A percentile compares a stretch with the other conserved stretches of the same genome.
phyloP scores from a whole-genome alignment of 2,797 vertebrate genomes.

The Lophius americanus region DNA sequence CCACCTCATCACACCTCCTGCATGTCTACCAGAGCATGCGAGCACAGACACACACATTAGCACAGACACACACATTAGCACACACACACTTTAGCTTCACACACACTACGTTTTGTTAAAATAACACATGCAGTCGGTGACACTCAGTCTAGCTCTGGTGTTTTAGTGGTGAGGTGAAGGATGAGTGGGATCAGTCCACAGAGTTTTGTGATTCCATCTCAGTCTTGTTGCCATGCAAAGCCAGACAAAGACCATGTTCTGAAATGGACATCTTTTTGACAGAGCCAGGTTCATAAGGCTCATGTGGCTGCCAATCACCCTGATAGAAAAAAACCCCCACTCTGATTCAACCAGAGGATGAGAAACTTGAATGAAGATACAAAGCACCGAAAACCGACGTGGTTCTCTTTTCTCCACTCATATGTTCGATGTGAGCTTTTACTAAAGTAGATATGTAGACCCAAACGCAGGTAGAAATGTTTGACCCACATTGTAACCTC shows the following conservation, averaged over 20 bases:
- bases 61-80: slow-evolving; percentile 6
- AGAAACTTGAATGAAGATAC: slow-evolving; percentile 53
- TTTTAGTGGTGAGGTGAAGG: slow-evolving; percentile 44
- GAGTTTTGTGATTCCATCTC: slow-evolving; percentile 43
- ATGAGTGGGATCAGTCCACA: slow-evolving; percentile 38
- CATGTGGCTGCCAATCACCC: slow-evolving; percentile 64
- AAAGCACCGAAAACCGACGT: slow-evolving; percentile 10
- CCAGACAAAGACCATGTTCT: slow-evolving; percentile 56
- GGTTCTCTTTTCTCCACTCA: slow-evolving; percentile 20
- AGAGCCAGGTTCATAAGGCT: slow-evolving; percentile 51
- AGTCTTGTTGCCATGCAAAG: slow-evolving; percentile 60
- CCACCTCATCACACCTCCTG: slow-evolving; percentile 38
- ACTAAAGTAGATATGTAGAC: slow-evolving; percentile 2
- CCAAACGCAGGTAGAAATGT: background rate
- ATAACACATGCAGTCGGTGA: slow-evolving; percentile 26
- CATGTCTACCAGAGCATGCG: slow-evolving; percentile 26
- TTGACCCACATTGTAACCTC: no score
- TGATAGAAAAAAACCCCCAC: slow-evolving; percentile 53
- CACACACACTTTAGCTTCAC: slow-evolving; percentile 24
- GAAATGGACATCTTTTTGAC: slow-evolving; percentile 61
- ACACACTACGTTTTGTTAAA: slow-evolving; percentile 8
- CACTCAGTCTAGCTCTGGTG: slow-evolving; percentile 34
- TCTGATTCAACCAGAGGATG: slow-evolving; percentile 39
- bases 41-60: slow-evolving; percentile 3
- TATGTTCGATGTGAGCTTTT: slow-evolving; percentile 42